Evolutionary conservation across 2,113 vertebrate genomes (phyloP).

Genomic region (Paramormyrops kingsleyae): DNA sequence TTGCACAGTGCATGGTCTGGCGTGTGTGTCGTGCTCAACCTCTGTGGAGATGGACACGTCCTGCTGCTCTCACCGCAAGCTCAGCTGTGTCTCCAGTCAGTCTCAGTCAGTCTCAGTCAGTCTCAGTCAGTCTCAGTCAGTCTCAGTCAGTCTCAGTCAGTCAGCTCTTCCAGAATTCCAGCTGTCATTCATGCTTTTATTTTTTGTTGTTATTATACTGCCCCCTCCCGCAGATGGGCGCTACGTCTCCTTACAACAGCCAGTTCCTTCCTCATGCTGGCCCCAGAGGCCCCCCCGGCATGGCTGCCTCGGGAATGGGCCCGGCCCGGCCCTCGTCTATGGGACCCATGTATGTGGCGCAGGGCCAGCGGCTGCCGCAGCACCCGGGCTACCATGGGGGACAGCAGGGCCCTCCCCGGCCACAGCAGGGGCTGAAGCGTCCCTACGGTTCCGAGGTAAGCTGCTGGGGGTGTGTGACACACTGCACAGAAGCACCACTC

Average conservation of each 20-base stretch:
- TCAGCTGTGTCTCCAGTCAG: neutral
- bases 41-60: neutral
- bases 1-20: neutral
- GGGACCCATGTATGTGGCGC: conserved; percentile 59
- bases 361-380: conserved; percentile 70
- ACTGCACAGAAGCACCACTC: neutral
- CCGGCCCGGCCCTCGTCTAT: conserved; percentile 55
- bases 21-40: neutral
- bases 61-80: neutral
- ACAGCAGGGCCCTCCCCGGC: conserved; percentile 64
- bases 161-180: neutral
- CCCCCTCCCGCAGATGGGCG: conserved; percentile 63
- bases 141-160: neutral
- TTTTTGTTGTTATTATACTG: neutral
- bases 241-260: conserved; percentile 65
- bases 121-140: neutral
- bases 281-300: conserved; percentile 64
- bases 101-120: neutral
- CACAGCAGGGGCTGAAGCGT: conserved; percentile 75
- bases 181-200: neutral
- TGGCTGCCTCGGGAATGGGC: conserved; percentile 65
- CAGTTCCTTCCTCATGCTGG: conserved; percentile 76
- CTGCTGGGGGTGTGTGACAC: neutral
- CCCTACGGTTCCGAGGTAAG: conserved; percentile 74
- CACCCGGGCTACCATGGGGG: conserved; percentile 64